Evolutionary conservation across 1,140 invertebrate species (phyloP), one percentile per base, ranked within the genome.

Genomic region (Ceratosolen fusciceps): DNA sequence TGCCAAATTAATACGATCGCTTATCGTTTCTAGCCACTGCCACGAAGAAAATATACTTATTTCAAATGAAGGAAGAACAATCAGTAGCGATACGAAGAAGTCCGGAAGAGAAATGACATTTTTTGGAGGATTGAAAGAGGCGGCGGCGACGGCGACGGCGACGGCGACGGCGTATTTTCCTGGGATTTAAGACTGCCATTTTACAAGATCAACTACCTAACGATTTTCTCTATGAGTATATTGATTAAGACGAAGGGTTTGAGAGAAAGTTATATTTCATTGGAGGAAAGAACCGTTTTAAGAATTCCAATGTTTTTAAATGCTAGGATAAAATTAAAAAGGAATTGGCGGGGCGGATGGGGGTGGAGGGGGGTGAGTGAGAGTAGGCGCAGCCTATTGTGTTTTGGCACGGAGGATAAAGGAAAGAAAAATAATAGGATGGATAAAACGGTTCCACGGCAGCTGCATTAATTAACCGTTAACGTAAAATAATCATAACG

Each of bases 141-240:
- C 52, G 49, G 34, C 37, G 84, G 84, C 86, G 84, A 3, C 34
- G 19, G 60, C n/a, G n/a, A n/a, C n/a, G n/a, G n/a, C n/a, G n/a
- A n/a, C n/a, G n/a, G n/a, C n/a, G 49, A 47, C 37, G 84, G 84
- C 86, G 84, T 85, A 88, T 88, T 85, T 90, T 89, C 89, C 87
- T 87, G 87, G 83, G 86, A 89, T 83, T 88, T 85, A 90, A 90
- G 88, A 90, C 89, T 90, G 88, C 87, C 88, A 89, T 85, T 86
- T 86, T 81, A 87, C 47, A 58, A 37, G n/a, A 34, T 67, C 49
- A 68, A 39, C 26, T 24, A 67, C 54, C 10, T 74, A 67, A 24
- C 21, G 47, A 78, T 72, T 60, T 78, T 47, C 31, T 24, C 71
- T 70, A 54, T 37, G 14, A 60, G 29, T 26, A 7, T 26, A 12